These are phyloP conservation scores for Eristalis pertinax DNA, from an alignment of 2,888 invertebrate genomes.

Conservation along the genomic window DNA sequence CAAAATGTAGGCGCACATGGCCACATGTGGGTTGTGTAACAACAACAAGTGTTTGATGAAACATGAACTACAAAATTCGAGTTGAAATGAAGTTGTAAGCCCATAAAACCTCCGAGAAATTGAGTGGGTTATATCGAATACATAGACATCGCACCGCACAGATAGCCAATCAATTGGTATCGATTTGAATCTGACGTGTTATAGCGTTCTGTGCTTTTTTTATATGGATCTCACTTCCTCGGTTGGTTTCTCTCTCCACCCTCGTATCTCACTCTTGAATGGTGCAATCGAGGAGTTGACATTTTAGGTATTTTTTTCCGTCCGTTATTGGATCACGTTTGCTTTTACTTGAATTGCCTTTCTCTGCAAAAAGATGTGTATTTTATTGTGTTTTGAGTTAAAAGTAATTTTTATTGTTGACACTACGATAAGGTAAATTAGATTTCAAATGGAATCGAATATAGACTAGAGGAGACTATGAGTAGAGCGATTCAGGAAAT, in stretches of 20 bases:
- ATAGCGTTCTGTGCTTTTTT: constrained; percentile 32
- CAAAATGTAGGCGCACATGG: constrained; percentile 17
- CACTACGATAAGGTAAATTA: neutral
- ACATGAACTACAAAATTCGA: constrained; percentile 42
- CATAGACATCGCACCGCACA: constrained; percentile 29
- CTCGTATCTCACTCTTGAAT: constrained; percentile 37
- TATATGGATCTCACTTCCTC: constrained; percentile 18
- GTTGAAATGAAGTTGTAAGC: constrained; percentile 68
- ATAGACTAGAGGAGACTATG: neutral
- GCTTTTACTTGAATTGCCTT: constrained; percentile 13
- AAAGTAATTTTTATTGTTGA: constrained; percentile 41
- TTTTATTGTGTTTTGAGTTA: constrained; percentile 47
- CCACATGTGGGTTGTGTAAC: constrained; percentile 25
- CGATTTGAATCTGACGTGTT: constrained; percentile 65
- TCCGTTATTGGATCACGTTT: constrained; percentile 50
- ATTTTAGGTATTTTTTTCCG: constrained; percentile 23
- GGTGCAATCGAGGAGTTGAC: constrained; percentile 64
- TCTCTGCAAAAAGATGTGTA: constrained; percentile 26
- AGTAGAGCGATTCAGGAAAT: neutral
- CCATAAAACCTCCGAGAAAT: constrained; percentile 62
- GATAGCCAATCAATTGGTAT: constrained; percentile 68
- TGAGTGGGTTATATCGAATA: constrained; percentile 49
- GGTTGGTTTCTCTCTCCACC: neutral
- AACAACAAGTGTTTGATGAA: constrained; percentile 59
- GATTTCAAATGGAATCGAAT: neutral